A percentile compares a stretch with the other conserved stretches of the same genome.
phyloP scores from a whole-genome alignment of 2,888 invertebrate species.

The Onchidella celtica region DNA sequence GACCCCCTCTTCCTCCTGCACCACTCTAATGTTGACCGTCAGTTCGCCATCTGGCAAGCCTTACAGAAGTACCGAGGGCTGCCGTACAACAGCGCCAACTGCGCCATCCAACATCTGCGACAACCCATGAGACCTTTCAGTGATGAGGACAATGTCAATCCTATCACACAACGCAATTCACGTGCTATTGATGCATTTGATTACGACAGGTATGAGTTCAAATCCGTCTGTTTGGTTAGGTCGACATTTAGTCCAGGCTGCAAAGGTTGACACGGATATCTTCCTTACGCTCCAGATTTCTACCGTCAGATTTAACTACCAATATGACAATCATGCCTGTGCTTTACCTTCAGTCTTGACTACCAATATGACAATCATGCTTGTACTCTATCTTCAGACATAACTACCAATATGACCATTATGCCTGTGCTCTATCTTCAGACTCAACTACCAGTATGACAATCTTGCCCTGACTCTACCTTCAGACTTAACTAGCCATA shows the following conservation, averaged over 20 bases:
- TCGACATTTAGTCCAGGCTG: too few species aligned
- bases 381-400: too few species aligned
- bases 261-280: too few species aligned
- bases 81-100: conserved; percentile 51
- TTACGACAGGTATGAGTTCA: conserved; percentile 39
- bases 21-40: conserved; percentile 55
- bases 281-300: too few species aligned
- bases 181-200: conserved; percentile 54
- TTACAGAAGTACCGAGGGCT: conserved; percentile 57
- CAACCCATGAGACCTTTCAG: conserved; percentile 50
- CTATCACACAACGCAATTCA: conserved; percentile 36
- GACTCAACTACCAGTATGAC: conserved; percentile 57
- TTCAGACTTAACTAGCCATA: too few species aligned
- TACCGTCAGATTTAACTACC: too few species aligned
- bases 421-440: too few species aligned
- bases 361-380: too few species aligned
- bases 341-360: too few species aligned
- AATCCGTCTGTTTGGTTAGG: background rate
- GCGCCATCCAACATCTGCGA: conserved; percentile 48
- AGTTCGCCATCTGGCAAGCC: conserved; percentile 58
- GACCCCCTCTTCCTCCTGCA: conserved; percentile 59
- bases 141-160: conserved; percentile 38
- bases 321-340: too few species aligned
- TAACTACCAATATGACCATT: too few species aligned
- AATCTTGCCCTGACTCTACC: too few species aligned